Evolutionary conservation across 2,113 vertebrate species (phyloP), one percentile per base, ranked within the genome.

Genomic region (Boulengeromyrus knoepffleri): DNA sequence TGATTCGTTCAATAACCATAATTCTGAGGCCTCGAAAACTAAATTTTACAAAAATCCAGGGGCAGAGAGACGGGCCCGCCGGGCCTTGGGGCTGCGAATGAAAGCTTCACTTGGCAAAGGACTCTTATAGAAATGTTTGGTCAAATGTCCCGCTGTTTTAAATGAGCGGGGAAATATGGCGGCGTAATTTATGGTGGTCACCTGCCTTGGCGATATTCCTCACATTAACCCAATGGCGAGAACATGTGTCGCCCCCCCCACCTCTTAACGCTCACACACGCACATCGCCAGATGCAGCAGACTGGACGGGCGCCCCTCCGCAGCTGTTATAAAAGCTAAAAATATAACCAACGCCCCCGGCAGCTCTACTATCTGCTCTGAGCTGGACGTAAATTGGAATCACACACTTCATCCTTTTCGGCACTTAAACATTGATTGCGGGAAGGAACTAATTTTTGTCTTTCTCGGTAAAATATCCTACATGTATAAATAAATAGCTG

Each of bases 111-210:
- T 39, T 58, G 15, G 80, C 24, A 89, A 85, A 31, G 5, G 17
- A 89, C 74, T 56, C 47, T 47, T 39, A 62, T 31, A 24, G 6
- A 45, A 62, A 9, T 15, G 24, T 24, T 31, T 47, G 89, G 88
- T 84, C 70, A 89, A 62, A 58, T 42, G 56, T 66, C 87, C 56
- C 49, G 31, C 70, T 89, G 45, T 50, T 88, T 88, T 88, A 74
- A 74, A 88, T 70, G n/a, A 88, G 9, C 56, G 6, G 56, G n/a
- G 31, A 13, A 89, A 70, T 17, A 83, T 42, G 66, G 74, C 47
- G 21, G 47, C 31, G 15, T 77, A 89, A 80, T 66, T 80, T 36
- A 89, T 80, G 27, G 62, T 46, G 36, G 31, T 89, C 70, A 52
- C 62, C 70, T 83, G 47, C 70, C 70, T 19, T 24, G 45, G 31